Conservation (phyloP, 1,140 invertebrate species). For the Cataglyphis hispanica region DNA sequence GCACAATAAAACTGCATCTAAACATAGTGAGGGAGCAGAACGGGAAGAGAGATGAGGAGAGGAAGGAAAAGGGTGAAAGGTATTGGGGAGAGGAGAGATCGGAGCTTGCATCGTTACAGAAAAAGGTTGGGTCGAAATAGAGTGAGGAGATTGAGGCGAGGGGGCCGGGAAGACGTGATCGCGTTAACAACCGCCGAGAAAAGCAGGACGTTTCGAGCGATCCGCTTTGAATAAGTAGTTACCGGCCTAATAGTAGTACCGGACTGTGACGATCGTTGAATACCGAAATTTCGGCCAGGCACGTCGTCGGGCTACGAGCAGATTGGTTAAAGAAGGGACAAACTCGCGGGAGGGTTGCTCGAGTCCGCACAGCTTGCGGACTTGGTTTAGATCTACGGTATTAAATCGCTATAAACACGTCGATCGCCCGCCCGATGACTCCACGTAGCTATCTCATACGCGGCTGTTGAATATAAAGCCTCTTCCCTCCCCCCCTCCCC, state of each 20-base stretch:
- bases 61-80: conserved; percentile 17
- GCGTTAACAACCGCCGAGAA: conserved; percentile 77
- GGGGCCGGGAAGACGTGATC: conserved; percentile 77
- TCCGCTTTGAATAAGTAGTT: conserved; percentile 86
- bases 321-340: conserved; percentile 57
- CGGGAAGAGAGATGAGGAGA: background rate
- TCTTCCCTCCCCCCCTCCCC: background rate
- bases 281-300: conserved; percentile 78
- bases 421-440: background rate
- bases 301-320: conserved; percentile 51
- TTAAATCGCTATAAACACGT: conserved; percentile 79
- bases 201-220: conserved; percentile 77
- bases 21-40: conserved; percentile 63
- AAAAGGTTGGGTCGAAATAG: conserved; percentile 70
- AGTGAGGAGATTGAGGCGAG: conserved; percentile 55
- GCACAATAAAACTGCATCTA: conserved; percentile 74
- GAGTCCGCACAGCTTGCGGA: background rate
- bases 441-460: conserved; percentile 14
- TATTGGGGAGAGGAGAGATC: conserved; percentile 43
- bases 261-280: conserved; percentile 82
- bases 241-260: conserved; percentile 82
- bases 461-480: conserved; percentile 24
- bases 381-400: conserved; percentile 46
- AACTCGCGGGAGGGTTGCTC: conserved; percentile 1
- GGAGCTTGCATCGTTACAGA: conserved; percentile 73